Percentiles rank a stretch among this genome's conserved stretches.
Conservation (phyloP, 2,888 invertebrate species). For the Xiphydria camelus region DNA sequence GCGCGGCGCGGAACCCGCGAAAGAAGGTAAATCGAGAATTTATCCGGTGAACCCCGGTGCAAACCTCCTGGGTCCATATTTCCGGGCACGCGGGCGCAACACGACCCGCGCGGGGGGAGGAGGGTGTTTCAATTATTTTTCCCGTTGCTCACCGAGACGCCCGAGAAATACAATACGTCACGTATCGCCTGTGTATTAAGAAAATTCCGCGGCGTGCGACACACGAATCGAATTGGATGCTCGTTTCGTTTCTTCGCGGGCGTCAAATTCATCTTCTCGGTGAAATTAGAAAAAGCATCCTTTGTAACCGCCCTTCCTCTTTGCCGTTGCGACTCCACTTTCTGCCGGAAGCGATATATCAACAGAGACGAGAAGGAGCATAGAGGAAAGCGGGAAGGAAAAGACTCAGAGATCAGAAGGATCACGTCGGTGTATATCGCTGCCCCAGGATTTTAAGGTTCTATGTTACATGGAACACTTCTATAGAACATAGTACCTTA, state of each 20-base stretch:
- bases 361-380: slow-evolving; percentile 6
- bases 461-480: no score
- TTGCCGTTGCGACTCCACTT: slow-evolving; percentile 3
- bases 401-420: no score
- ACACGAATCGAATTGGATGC: slow-evolving; percentile 48
- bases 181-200: slow-evolving; percentile 45
- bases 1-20: no score
- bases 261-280: slow-evolving; percentile 50
- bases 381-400: slow-evolving; percentile 4
- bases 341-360: slow-evolving; percentile 28
- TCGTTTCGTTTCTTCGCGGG: slow-evolving; percentile 19
- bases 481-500: no score
- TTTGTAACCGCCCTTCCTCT: slow-evolving; percentile 23
- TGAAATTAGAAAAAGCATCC: slow-evolving; percentile 50
- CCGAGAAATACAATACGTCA: slow-evolving; percentile 45
- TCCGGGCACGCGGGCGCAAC: slow-evolving; percentile 6
- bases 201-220: slow-evolving; percentile 46
- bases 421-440: no score
- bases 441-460: no score
- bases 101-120: slow-evolving; percentile 8
- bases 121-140: slow-evolving; percentile 32
- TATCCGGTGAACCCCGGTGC: slow-evolving; percentile 3
- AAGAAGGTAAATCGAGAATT: slow-evolving; percentile 10
- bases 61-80: slow-evolving; percentile 18
- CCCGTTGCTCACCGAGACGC: no score